These are phyloP conservation scores for Alouatta palliata DNA, from an alignment of 2,113 vertebrate species.

Conservation along the genomic window DNA sequence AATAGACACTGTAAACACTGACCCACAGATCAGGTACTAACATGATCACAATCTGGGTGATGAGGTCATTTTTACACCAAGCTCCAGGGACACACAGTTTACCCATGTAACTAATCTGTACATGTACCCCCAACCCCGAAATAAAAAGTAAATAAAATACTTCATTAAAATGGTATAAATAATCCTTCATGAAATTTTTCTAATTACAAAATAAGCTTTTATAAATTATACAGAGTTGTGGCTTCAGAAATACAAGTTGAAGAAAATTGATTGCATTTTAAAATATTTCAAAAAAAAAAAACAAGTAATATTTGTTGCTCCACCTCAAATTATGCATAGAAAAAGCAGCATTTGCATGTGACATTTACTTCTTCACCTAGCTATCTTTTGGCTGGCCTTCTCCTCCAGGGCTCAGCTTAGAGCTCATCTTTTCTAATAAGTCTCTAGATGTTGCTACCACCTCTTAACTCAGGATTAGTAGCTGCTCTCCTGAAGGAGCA, in stretches of 20 bases:
- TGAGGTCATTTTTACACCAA: too few species aligned
- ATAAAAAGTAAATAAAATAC: background rate
- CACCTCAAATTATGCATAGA: background rate
- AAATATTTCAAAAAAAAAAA: slow-evolving; percentile 26
- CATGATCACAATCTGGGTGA: too few species aligned
- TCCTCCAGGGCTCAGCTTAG: background rate
- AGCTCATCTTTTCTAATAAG: background rate
- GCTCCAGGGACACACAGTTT: too few species aligned
- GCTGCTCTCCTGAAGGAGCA: background rate
- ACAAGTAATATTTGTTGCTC: background rate
- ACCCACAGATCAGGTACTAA: too few species aligned
- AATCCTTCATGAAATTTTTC: background rate
- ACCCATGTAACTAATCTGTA: too few species aligned
- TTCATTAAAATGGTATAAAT: background rate
- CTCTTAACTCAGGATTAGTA: background rate
- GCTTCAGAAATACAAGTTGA: background rate
- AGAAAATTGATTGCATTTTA: background rate
- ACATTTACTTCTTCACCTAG: background rate
- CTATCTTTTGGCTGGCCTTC: background rate
- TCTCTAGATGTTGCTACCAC: background rate
- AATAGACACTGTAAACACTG: too few species aligned
- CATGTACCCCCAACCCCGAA: too few species aligned
- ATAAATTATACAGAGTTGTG: background rate
- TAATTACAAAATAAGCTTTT: background rate
- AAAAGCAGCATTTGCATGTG: background rate